Base-by-base conservation (phyloP, 1,140 invertebrate genomes). In the Palaemon carinicauda region DNA sequence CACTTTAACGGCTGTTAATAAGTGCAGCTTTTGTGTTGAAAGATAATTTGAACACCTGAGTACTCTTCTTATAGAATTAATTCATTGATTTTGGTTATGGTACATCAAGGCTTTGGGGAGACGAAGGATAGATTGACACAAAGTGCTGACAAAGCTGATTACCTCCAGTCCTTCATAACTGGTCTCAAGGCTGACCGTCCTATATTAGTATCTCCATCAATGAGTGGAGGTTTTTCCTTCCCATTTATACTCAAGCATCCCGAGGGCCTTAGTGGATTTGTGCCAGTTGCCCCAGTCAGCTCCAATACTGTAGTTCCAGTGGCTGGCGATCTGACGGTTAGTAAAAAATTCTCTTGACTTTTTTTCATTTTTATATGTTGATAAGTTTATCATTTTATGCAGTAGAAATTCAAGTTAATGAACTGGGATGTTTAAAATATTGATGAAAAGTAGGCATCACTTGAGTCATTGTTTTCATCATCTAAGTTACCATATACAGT, bases 171-270 rank as follows among this genome's bases (percentile, higher is more conserved):
- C 52, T 65, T 87, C 15, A 29, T 87, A 69, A 56, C 33, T 52
- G 73, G 10, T 9, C 24, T 83, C 29, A 29, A 79, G 24, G 75
- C 82, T 33, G 52, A 17, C 31, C 54, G 75, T 5, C 91, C 91
- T 17, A 90, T 93, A 1, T 88, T 93, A 14, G 89, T 93, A 15
- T 91, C 91, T 56, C 92, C 92, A 7, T 93, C 92, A 5, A 92
- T 93, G 92, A 92, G 92, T 90, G 93, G 93, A 14, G 53, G 53
- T 14, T 93, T 91, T 88, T 89, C 92, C 10, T 88, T 93, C 10
- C 91, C 91, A 0, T 92, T 91, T 87, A 54, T 93, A n/a, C 88
- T 91, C 51, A 87, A 90, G 27, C 54, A 90, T 52, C 87, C 80
- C 24, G 77, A 91, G 24, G 80, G 86, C 31, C 75, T 91, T 10